These are phyloP conservation scores for Solen grandis DNA, from an alignment of 1,140 invertebrate species.

Conservation along the genomic window DNA sequence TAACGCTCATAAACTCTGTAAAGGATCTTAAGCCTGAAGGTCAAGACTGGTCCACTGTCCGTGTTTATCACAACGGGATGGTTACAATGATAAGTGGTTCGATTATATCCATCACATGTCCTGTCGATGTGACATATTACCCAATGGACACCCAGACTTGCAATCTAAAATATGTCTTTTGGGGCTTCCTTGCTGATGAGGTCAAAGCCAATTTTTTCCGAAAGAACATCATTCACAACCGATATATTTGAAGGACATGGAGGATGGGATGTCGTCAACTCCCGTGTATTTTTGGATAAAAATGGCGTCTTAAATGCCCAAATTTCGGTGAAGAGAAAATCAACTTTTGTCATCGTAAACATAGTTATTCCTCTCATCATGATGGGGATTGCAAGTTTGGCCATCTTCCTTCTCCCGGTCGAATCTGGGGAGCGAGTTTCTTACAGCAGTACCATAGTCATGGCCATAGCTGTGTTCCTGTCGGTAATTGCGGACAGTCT, in stretches of 20 bases:
- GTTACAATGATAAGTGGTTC: background rate
- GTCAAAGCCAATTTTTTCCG: background rate
- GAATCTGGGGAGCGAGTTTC: no score
- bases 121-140: conserved; percentile 14
- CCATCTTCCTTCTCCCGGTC: conserved; percentile 84
- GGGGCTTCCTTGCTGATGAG: background rate
- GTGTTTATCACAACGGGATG: background rate
- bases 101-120: conserved; percentile 26
- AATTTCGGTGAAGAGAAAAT: conserved; percentile 56
- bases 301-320: background rate
- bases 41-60: background rate
- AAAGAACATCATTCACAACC: background rate
- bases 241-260: conserved; percentile 15
- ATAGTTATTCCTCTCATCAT: conserved; percentile 84
- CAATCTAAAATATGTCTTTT: conserved; percentile 21
- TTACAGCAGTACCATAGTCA: conserved; percentile 83
- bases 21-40: background rate
- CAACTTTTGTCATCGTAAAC: conserved; percentile 82
- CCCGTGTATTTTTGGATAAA: background rate
- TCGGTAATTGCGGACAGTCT: conserved; percentile 83
- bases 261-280: conserved; percentile 17
- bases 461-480: conserved; percentile 84
- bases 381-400: conserved; percentile 82
- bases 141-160: no score
- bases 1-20: background rate